Conservation (phyloP, 2,113 vertebrate genomes). For the Pavo muticus region DNA sequence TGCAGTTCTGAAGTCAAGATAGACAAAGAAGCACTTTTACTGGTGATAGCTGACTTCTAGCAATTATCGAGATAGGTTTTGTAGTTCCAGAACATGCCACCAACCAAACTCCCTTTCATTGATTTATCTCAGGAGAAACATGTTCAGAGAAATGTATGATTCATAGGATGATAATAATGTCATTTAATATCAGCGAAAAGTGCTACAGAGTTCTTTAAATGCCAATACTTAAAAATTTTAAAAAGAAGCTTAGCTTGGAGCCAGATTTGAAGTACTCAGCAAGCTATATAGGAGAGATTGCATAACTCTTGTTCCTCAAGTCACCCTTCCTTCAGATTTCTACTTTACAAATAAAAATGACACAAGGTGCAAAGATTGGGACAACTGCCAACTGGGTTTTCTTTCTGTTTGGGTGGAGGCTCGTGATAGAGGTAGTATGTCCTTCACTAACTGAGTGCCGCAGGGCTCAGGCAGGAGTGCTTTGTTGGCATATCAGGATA, state of each 20-base stretch:
- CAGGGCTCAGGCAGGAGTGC: background rate
- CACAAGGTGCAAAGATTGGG: background rate
- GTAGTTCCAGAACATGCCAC: background rate
- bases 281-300: background rate
- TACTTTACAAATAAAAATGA: background rate
- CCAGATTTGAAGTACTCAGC: background rate
- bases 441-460: background rate
- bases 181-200: background rate
- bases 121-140: background rate
- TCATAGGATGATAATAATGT: background rate
- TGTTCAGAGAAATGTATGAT: background rate
- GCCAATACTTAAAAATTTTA: background rate
- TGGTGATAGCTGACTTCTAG: background rate
- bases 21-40: background rate
- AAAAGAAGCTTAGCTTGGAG: background rate
- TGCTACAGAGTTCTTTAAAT: background rate
- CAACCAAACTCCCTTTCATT: background rate
- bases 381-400: background rate
- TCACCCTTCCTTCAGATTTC: background rate
- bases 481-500: background rate
- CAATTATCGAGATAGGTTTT: background rate
- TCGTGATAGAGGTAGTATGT: background rate
- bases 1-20: background rate
- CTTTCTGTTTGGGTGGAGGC: background rate
- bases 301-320: background rate